Base-by-base conservation (phyloP, 2,113 vertebrate species). In the Tympanuchus pallidicinctus region DNA sequence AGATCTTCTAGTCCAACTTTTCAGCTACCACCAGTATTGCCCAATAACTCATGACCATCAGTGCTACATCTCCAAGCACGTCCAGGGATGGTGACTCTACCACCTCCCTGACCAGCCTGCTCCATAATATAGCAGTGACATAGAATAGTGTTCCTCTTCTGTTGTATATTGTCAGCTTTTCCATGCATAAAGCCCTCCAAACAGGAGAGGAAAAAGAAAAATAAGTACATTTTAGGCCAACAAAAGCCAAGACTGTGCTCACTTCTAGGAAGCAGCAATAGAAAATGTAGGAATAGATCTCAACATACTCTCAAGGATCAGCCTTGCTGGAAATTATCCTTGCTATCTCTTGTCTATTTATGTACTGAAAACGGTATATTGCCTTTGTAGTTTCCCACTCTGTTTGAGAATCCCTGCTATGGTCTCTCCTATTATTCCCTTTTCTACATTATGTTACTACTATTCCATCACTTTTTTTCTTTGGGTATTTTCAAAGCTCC, bases 171-270 rank as follows among this genome's bases (percentile, higher is more conserved):
- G 50, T 1, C 5, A 48, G 52, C 3, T 28, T 47, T 90, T 71
- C 73, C 48, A 42, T 22, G 30, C 8, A 3, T 5, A 59, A 65
- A 77, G 15, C 2, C 2, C 66, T 16, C 0, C 11, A 45, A 81
- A 59, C 11, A 25, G n/a, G 28, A 54, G 27, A 40, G 40, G 38
- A 38, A 38, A 38, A 38, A 38, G 38, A 38, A 38, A 38, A 38
- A 38, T 38, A 38, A 38, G 10, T 38, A 10, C 38, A 10, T 0
- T n/a, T 73, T 43, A 50, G 50, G 3, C 2, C 3, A 6, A 34
- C 19, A 2, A 4, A 70, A 77, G 36, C 32, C 3, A 45, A 42
- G 45, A 1, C 18, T 63, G 8, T 47, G 0, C 6, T 17, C 4
- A 59, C 10, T 64, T 56, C 9, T 25, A 28, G 1, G 16, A 78